Percentiles rank a stretch among this genome's conserved stretches.
Evolutionary conservation across 2,797 vertebrate species (phyloP).

Genomic region (Vireo griseus): DNA sequence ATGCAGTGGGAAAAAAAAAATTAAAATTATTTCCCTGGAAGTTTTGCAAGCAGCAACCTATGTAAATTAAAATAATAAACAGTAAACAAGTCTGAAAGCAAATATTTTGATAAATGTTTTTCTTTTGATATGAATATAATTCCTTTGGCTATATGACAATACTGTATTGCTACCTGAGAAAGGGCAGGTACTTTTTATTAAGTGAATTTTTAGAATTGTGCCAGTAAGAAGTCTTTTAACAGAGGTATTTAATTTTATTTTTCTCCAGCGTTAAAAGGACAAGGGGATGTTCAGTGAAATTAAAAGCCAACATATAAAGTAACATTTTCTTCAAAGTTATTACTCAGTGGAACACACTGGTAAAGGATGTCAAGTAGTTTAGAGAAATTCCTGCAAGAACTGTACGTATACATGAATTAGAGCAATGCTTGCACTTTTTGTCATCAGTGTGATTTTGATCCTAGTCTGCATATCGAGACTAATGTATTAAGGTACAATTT

Average conservation of each 20-base stretch:
- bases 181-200: background rate
- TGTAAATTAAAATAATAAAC: conserved; percentile 65
- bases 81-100: conserved; percentile 57
- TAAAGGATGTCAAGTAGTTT: background rate
- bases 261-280: background rate
- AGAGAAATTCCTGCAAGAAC: background rate
- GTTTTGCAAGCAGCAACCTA: conserved; percentile 52
- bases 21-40: conserved; percentile 55
- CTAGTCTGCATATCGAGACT: background rate
- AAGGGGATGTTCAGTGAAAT: conserved; percentile 17
- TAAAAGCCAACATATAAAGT: conserved; percentile 18
- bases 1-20: conserved; percentile 46
- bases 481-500: background rate
- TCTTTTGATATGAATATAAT: conserved; percentile 41
- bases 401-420: background rate
- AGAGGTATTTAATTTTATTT: conserved; percentile 1
- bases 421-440: background rate
- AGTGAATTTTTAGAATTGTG: background rate
- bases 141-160: conserved; percentile 3
- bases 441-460: conserved; percentile 13
- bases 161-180: background rate
- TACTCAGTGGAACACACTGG: conserved; percentile 8
- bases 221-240: background rate
- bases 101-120: conserved; percentile 64
- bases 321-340: background rate